These are phyloP conservation scores for Colinus virginianus DNA, from an alignment of 2,113 vertebrate genomes.

Conservation along the genomic window DNA sequence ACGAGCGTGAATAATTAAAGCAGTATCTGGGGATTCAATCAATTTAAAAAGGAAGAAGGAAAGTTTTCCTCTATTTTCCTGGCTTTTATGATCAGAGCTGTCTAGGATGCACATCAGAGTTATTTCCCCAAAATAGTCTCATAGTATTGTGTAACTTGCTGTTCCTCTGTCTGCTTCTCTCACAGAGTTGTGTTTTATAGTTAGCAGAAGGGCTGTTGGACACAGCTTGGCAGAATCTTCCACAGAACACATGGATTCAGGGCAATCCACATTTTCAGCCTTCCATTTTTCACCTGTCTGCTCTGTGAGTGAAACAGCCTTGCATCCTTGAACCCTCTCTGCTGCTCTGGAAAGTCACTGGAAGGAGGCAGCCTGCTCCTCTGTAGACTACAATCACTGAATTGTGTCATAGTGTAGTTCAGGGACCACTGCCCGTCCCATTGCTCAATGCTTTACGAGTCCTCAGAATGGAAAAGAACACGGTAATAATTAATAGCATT, in stretches of 20 bases:
- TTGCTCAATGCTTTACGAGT: not conserved
- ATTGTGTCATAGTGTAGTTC: not conserved
- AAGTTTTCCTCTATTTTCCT: constrained; percentile 17
- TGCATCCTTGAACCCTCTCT: not conserved
- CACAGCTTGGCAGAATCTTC: not conserved
- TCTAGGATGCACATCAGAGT: not conserved
- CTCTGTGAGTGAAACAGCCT: not conserved
- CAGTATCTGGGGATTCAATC: constrained; percentile 29
- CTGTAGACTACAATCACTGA: not conserved
- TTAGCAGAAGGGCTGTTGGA: not conserved
- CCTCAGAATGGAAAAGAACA: not conserved
- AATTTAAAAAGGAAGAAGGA: constrained; percentile 37
- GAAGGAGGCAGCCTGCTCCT: not conserved
- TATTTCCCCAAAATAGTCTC: not conserved
- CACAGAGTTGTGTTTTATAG: not conserved
- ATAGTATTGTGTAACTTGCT: not conserved
- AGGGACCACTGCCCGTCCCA: not conserved
- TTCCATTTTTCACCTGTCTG: not conserved
- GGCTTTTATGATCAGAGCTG: not conserved
- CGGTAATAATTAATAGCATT: not conserved
- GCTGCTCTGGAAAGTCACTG: not conserved
- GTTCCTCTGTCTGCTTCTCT: not conserved
- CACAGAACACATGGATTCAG: not conserved
- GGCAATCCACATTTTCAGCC: not conserved
- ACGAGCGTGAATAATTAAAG: constrained; percentile 58